Percentiles rank a stretch among this genome's conserved stretches.
These are phyloP conservation scores for Cotesia glomerata DNA, from an alignment of 1,140 invertebrate genomes.

Conservation along the genomic window DNA sequence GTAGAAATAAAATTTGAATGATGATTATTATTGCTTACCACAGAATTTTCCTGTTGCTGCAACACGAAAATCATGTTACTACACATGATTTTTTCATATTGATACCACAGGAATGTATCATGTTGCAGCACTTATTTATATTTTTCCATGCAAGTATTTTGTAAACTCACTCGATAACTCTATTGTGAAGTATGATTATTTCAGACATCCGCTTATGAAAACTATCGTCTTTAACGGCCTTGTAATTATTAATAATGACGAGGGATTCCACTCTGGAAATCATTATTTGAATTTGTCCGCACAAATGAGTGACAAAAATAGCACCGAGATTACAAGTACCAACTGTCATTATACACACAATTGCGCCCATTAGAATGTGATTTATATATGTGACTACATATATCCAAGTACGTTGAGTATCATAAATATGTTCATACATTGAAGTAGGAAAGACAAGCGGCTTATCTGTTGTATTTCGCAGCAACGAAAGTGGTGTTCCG, in stretches of 20 bases:
- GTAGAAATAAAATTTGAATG: no score
- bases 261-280: constrained; percentile 12
- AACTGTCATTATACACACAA: constrained; percentile 11
- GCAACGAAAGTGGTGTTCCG: not conserved
- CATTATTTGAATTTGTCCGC: constrained; percentile 30
- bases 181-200: not conserved
- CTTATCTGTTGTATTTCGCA: constrained; percentile 17
- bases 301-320: constrained; percentile 31
- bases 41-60: no score
- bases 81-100: no score
- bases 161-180: not conserved
- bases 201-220: not conserved
- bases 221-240: not conserved
- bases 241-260: not conserved
- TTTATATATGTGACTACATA: constrained; percentile 26
- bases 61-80: no score
- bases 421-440: constrained; percentile 9
- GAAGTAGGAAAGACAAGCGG: constrained; percentile 22
- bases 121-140: no score
- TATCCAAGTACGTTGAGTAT: constrained; percentile 10
- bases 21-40: no score
- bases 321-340: constrained; percentile 25
- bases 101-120: no score
- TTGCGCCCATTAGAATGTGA: not conserved
- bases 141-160: no score